These are phyloP conservation scores for Trachymyrmex septentrionalis DNA, from an alignment of 1,140 invertebrate species.

Conservation along the genomic window DNA sequence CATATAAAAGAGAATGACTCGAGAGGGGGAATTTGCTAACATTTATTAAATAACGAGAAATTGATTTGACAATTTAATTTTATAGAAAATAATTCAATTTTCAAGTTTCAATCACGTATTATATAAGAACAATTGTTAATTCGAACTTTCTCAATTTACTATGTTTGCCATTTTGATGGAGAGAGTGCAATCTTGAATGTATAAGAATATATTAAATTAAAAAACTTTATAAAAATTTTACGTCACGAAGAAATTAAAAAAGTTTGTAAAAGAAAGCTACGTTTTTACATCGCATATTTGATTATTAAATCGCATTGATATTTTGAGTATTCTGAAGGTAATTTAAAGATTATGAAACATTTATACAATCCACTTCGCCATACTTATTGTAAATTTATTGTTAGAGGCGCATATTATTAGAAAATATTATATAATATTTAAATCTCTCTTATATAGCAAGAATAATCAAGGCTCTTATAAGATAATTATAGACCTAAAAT, in stretches of 20 bases:
- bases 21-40: neutral
- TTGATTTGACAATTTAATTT: slow-evolving; percentile 1
- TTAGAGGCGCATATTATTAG: neutral
- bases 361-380: neutral
- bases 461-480: neutral
- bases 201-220: neutral
- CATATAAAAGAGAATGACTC: neutral
- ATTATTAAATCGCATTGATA: neutral
- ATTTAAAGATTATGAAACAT: slow-evolving; percentile 20
- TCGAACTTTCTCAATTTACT: neutral
- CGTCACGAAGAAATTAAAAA: neutral
- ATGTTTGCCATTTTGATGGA: neutral
- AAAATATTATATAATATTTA: slow-evolving; percentile 18
- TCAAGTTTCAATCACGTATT: neutral
- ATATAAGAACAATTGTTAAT: neutral
- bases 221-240: neutral
- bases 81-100: neutral
- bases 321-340: neutral
- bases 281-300: neutral
- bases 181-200: neutral
- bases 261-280: neutral
- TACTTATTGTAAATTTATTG: neutral
- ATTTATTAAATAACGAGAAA: neutral
- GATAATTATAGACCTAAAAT: neutral
- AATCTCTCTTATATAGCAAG: neutral